Conservation (phyloP, 1,140 invertebrate genomes). For the Protaetia brevitarsis region DNA sequence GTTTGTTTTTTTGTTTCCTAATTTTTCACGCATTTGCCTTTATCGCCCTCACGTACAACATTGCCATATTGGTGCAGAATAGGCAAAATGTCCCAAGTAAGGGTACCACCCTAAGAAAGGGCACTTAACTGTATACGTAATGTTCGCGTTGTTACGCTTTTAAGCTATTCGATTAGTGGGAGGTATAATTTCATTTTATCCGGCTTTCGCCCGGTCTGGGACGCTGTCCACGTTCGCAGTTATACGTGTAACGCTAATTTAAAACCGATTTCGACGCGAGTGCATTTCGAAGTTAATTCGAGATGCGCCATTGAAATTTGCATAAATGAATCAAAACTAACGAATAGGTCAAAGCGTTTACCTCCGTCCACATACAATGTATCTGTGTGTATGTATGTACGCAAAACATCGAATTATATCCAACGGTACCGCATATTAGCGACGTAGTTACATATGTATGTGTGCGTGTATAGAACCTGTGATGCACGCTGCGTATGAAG, state of each 20-base stretch:
- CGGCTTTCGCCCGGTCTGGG: too few species aligned
- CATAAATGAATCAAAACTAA: constrained; percentile 30
- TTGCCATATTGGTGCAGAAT: too few species aligned
- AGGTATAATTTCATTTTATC: too few species aligned
- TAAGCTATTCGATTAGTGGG: too few species aligned
- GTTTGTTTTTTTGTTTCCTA: too few species aligned
- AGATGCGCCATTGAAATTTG: constrained; percentile 29
- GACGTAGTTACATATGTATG: constrained; percentile 9
- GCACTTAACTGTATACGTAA: too few species aligned
- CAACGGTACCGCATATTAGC: constrained; percentile 22
- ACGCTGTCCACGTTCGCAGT: not conserved
- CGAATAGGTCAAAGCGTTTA: constrained; percentile 21
- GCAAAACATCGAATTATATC: constrained; percentile 12
- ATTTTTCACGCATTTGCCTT: too few species aligned
- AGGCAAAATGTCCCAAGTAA: too few species aligned
- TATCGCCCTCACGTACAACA: too few species aligned
- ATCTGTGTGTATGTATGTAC: not conserved
- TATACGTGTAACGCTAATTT: constrained; percentile 26
- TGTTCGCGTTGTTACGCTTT: too few species aligned
- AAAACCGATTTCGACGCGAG: constrained; percentile 27
- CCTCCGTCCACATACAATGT: not conserved
- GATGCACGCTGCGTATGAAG: not conserved
- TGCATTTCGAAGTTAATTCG: constrained; percentile 26
- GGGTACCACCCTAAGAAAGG: too few species aligned
- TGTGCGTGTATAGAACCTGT: constrained; percentile 1